A percentile compares a stretch with the other conserved stretches of the same genome.
These are phyloP conservation scores for Bufo bufo DNA, from an alignment of 2,113 vertebrate species.

Conservation along the genomic window DNA sequence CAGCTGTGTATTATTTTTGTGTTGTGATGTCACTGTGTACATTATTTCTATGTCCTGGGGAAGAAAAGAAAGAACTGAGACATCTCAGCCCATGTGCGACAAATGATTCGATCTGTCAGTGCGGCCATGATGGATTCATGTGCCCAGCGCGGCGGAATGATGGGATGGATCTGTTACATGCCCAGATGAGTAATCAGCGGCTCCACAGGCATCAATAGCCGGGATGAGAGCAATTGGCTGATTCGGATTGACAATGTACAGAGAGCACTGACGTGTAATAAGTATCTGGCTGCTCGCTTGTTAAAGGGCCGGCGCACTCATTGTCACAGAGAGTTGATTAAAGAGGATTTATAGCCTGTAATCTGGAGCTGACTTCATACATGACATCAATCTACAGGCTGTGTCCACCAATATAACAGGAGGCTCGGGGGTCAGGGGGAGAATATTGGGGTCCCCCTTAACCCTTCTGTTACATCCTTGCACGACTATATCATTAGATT, in stretches of 20 bases:
- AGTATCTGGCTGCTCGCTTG: background rate
- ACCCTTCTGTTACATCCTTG: no score
- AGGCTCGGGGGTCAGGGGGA: background rate
- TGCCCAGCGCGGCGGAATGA: background rate
- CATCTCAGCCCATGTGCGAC: background rate
- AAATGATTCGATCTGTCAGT: background rate
- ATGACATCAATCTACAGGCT: background rate
- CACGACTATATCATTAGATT: no score
- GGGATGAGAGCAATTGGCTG: background rate
- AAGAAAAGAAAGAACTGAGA: background rate
- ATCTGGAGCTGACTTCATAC: background rate
- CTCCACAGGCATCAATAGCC: background rate
- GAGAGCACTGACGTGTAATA: background rate
- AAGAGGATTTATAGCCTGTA: background rate
- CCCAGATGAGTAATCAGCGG: slow-evolving; percentile 19
- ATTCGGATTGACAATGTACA: background rate
- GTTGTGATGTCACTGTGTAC: no score
- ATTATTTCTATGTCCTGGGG: no score
- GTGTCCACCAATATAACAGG: background rate
- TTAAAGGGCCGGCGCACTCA: background rate
- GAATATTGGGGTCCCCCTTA: background rate
- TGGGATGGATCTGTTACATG: background rate
- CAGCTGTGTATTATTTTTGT: no score
- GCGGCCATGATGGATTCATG: slow-evolving; percentile 14
- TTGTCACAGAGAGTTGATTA: background rate